These are phyloP conservation scores for Cheumatopsyche charites DNA, from an alignment of 1,140 invertebrate species.

Conservation along the genomic window DNA sequence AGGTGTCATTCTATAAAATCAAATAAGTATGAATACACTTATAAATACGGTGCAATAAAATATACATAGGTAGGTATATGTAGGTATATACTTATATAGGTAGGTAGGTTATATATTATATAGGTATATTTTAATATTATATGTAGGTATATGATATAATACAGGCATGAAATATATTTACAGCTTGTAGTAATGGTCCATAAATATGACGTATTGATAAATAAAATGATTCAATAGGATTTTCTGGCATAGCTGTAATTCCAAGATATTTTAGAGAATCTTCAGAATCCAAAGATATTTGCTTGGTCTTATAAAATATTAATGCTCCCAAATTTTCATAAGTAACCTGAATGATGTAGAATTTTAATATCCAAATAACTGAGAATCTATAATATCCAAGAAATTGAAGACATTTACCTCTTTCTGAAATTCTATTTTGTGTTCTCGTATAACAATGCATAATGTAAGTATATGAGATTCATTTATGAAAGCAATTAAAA, in stretches of 20 bases:
- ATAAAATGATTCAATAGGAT: slow-evolving; percentile 46
- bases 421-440: slow-evolving; percentile 39
- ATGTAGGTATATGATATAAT: neutral
- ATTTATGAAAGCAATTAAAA: slow-evolving; percentile 39
- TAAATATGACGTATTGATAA: slow-evolving; percentile 44
- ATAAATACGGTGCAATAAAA: too few species aligned
- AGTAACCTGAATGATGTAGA: slow-evolving; percentile 29
- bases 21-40: neutral
- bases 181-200: slow-evolving; percentile 45
- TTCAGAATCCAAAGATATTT: slow-evolving; percentile 33
- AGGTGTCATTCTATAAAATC: slow-evolving; percentile 39
- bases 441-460: slow-evolving; percentile 24
- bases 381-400: slow-evolving; percentile 6
- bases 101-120: too few species aligned
- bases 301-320: slow-evolving; percentile 43
- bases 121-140: too few species aligned
- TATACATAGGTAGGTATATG: too few species aligned
- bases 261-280: slow-evolving; percentile 37
- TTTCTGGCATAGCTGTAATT: slow-evolving; percentile 39
- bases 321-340: slow-evolving; percentile 28
- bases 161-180: slow-evolving; percentile 12
- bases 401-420: slow-evolving; percentile 30
- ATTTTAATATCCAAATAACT: neutral
- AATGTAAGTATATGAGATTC: slow-evolving; percentile 40
- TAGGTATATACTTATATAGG: too few species aligned